Base-by-base conservation (phyloP, 2,888 invertebrate genomes). In the Heliconius charithonia region DNA sequence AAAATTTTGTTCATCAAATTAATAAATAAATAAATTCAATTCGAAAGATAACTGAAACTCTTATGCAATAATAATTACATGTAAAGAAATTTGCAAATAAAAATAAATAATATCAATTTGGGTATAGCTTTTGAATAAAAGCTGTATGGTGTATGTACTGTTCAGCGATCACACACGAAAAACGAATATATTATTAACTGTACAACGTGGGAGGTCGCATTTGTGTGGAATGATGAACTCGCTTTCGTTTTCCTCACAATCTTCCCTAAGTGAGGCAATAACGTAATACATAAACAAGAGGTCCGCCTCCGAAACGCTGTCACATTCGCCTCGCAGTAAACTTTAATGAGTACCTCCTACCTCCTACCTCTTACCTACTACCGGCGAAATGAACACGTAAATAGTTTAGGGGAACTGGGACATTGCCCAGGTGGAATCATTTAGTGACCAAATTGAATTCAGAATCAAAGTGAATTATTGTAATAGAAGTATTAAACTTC, bases 231-330 rank as follows among this genome's bases (percentile, higher is more conserved):
- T 79, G 76, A 81, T 92, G 89, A 91, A 91, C 81, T 86, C 90
- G 90, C 89, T 88, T 89, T 89, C 90, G 91, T 90, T 88, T 73
- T 88, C 86, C 90, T 88, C 89, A 90, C 91, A 89, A 89, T 91
- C 90, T 84, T 87, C 89, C 86, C 88, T 89, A 91, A 92, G 90
- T 91, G 89, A 89, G 92, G 90, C 90, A 90, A 91, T 91, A 92
- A 92, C 89, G 91, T 90, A 88, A 91, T 92, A 92, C 91, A 92
- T 93, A 93, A 91, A 90, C 89, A 91, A 92, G 91, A 29, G 73
- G 73, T 67, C 72, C 87, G 89, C 89, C 83, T 75, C 80, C 81
- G 84, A 67, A 63, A 65, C 51, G 83, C 83, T 83, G 85, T 84
- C 84, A 85, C 85, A 73, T 66, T 82, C 77, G 77, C 73, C 80